A percentile compares a stretch with the other conserved stretches of the same genome.
Evolutionary conservation across 1,140 invertebrate species (phyloP).

Genomic region (Ptiloglossa arizonensis): DNA sequence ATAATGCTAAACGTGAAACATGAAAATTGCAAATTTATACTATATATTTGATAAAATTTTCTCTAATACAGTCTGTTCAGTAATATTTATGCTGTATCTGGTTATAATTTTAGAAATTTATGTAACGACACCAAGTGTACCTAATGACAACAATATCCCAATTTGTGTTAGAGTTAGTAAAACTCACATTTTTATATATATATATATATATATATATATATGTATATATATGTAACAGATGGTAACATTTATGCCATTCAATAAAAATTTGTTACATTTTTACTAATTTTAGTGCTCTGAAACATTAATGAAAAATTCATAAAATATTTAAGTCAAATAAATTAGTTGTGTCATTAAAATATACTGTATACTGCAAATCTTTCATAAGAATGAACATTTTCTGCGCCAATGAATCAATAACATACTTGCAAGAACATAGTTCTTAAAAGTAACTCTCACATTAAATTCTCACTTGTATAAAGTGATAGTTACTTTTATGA

Average conservation of each 20-base stretch:
- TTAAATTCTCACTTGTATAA: slow-evolving; percentile 4
- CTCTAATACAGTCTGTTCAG: slow-evolving; percentile 33
- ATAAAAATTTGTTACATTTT: slow-evolving; percentile 3
- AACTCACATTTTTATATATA: slow-evolving; percentile 12
- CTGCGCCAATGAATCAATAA: slow-evolving; percentile 10
- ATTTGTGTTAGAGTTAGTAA: slow-evolving; percentile 19
- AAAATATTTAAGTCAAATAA: slow-evolving; percentile 21
- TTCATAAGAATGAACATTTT: slow-evolving; percentile 3
- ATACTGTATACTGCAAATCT: background rate
- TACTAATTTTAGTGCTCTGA: slow-evolving; percentile 12
- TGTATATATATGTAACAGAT: slow-evolving; percentile 12
- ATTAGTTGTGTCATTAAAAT: slow-evolving; percentile 32
- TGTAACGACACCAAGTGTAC: slow-evolving; percentile 41
- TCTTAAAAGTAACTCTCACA: slow-evolving; percentile 38
- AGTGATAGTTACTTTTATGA: slow-evolving; percentile 28
- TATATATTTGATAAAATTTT: slow-evolving; percentile 54
- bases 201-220: slow-evolving; percentile 4
- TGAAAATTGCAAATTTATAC: slow-evolving; percentile 53
- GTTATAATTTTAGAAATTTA: slow-evolving; percentile 35
- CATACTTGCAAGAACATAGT: slow-evolving; percentile 11
- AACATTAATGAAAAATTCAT: background rate
- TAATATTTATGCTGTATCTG: slow-evolving; percentile 35
- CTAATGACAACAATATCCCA: slow-evolving; percentile 31
- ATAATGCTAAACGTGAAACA: slow-evolving; percentile 51
- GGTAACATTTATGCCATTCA: slow-evolving; percentile 30